Percentiles rank a stretch among this genome's conserved stretches.
Conservation (phyloP, 2,888 invertebrate species). For the Idaea biselata region DNA sequence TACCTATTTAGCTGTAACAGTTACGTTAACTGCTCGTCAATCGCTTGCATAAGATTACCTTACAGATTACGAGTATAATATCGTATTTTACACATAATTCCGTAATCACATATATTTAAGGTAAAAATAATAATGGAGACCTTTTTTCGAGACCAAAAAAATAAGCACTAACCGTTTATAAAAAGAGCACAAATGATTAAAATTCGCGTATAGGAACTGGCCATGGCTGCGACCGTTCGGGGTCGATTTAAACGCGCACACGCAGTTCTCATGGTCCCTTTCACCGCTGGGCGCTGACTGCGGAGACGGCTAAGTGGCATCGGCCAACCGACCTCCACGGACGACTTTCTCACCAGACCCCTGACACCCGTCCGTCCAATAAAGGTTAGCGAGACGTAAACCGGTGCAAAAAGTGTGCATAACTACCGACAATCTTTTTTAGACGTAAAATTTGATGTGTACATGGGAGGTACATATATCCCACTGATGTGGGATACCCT, state of each 20-base stretch:
- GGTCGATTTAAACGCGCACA: slow-evolving; percentile 41
- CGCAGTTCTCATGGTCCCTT: slow-evolving; percentile 65
- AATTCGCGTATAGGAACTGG: slow-evolving; percentile 59
- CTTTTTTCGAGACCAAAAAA: slow-evolving; percentile 20
- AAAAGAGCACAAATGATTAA: slow-evolving; percentile 66
- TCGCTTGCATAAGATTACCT: slow-evolving; percentile 66
- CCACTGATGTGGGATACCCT: too few relatives aligned
- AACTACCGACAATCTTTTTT: neutral
- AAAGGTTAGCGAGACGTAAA: slow-evolving; percentile 23
- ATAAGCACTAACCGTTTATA: slow-evolving; percentile 64
- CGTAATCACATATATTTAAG: slow-evolving; percentile 8
- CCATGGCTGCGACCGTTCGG: slow-evolving; percentile 49
- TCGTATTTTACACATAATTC: slow-evolving; percentile 30
- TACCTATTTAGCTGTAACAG: slow-evolving; percentile 51
- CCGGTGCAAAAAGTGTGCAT: neutral
- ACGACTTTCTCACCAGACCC: slow-evolving; percentile 70
- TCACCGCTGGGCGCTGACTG: slow-evolving; percentile 76
- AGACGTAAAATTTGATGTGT: neutral
- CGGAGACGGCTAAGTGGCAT: slow-evolving; percentile 35
- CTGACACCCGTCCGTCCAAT: slow-evolving; percentile 42
- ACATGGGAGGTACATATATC: too few relatives aligned
- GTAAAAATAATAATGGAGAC: neutral
- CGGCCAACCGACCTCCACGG: slow-evolving; percentile 61
- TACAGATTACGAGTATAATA: slow-evolving; percentile 17
- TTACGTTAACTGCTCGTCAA: slow-evolving; percentile 60